Evolutionary conservation across 2,888 invertebrate genomes (phyloP), one percentile per base, ranked within the genome.

Genomic region (Diplolepis rosae): DNA sequence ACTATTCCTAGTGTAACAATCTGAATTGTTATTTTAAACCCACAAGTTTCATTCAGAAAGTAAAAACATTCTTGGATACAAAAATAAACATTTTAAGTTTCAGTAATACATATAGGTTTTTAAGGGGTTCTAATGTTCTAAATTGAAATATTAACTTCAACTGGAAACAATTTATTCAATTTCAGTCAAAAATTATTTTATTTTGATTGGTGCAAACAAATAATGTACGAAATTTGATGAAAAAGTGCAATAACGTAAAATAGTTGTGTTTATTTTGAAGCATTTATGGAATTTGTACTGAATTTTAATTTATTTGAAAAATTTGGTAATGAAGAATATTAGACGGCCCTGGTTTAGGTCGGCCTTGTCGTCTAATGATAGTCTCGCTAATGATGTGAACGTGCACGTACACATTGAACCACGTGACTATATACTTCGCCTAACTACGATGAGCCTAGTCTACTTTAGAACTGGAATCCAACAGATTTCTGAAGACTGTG

Each of bases 281-380:
- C n/a, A n/a, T n/a, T n/a, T n/a, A n/a, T n/a, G n/a, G n/a, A n/a
- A n/a, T n/a, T n/a, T n/a, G n/a, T n/a, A n/a, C n/a, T n/a, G n/a
- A n/a, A 48, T 48, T 48, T 48, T 9, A 13, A 42, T 42, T 50
- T 50, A 7, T 1, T 9, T 50, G 22, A 50, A 66, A 66, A 68
- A 66, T 66, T 65, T 7, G 56, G 45, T 15, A 18, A 61, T 22
- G n/a, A 30, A 28, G 54, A 70, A 27, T 52, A 45, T 67, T 32
- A 65, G 66, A 77, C 83, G 85, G 82, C 84, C 87, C 87, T 88
- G 85, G 70, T 69, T 51, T 67, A 79, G 77, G 77, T 71, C 85
- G 87, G 85, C 87, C 87, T 87, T 87, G 87, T 75, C 83, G 84
- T 85, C 87, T 88, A 88, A 88, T 88, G 87, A 88, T 87, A 88